Conservation (phyloP, 2,888 invertebrate genomes). For the Tiliacea aurago region DNA sequence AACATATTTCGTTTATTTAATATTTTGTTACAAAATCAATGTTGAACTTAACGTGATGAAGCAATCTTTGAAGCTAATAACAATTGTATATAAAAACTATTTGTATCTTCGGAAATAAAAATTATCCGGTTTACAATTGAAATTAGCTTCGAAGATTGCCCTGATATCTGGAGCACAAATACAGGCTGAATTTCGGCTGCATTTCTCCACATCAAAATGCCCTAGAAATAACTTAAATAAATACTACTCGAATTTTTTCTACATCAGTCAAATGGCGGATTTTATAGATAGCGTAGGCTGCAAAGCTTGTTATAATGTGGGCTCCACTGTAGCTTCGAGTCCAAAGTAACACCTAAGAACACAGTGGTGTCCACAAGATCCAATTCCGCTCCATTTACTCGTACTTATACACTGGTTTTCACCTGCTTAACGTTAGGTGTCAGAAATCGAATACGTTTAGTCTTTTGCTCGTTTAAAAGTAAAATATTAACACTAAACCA, state of each 20-base stretch:
- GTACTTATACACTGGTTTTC: neutral
- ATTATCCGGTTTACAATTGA: too few species aligned
- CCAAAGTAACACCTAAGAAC: neutral
- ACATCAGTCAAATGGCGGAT: neutral
- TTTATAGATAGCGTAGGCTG: neutral
- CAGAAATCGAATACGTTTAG: neutral
- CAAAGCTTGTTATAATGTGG: neutral
- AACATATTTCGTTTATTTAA: too few species aligned
- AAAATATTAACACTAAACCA: too few species aligned
- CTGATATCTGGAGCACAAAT: too few species aligned
- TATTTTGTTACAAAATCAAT: too few species aligned
- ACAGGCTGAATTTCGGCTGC: too few species aligned
- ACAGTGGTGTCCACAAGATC: neutral
- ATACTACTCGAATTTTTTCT: neutral
- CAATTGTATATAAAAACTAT: too few species aligned
- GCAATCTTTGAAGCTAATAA: too few species aligned
- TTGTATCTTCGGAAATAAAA: too few species aligned
- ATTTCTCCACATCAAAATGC: too few species aligned
- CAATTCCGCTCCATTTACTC: neutral
- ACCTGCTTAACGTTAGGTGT: neutral
- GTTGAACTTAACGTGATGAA: too few species aligned
- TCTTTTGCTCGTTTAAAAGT: neutral
- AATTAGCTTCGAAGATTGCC: too few species aligned
- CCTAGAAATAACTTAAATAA: neutral
- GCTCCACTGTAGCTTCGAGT: neutral